phyloP scores from a whole-genome alignment of 2,797 vertebrate genomes.

The Myripristis jacobus region DNA sequence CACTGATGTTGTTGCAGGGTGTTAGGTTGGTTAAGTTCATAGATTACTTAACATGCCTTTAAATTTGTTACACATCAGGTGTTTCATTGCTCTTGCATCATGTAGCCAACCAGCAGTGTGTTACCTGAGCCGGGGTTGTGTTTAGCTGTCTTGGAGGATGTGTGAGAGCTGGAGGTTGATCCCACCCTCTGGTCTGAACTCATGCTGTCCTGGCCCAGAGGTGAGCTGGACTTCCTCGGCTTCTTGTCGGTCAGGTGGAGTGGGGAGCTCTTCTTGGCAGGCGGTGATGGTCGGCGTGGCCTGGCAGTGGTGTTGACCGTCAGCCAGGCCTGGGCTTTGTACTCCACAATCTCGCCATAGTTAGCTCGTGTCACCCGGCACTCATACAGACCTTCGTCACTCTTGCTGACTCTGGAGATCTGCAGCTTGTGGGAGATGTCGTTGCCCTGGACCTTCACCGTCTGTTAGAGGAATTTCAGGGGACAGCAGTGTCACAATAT shows the following conservation, averaged over 20 bases:
- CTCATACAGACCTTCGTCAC: constrained; percentile 93
- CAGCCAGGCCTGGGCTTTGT: constrained; percentile 94
- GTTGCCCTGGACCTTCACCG: constrained; percentile 97
- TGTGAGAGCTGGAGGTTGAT: constrained; percentile 90
- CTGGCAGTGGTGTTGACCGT: constrained; percentile 89
- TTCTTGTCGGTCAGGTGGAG: constrained; percentile 94
- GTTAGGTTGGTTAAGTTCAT: too few species aligned
- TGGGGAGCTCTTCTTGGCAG: constrained; percentile 90
- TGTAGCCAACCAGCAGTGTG: constrained; percentile 33
- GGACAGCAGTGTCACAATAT: constrained; percentile 45
- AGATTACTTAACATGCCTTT: too few species aligned
- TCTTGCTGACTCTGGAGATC: constrained; percentile 93
- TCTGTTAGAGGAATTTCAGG: constrained; percentile 82
- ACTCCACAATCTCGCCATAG: constrained; percentile 93
- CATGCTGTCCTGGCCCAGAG: constrained; percentile 84
- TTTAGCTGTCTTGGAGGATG: constrained; percentile 90
- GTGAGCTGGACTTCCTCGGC: constrained; percentile 88
- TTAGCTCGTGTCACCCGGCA: constrained; percentile 94
- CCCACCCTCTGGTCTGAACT: constrained; percentile 86
- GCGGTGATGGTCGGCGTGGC: constrained; percentile 82
- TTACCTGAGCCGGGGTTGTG: constrained; percentile 95
- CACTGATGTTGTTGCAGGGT: too few species aligned
- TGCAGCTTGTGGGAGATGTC: constrained; percentile 98
- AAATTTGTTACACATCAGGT: background rate
- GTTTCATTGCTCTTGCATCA: constrained; percentile 19